Conservation (phyloP, 2,888 invertebrate genomes). For the Graphium colonna region DNA sequence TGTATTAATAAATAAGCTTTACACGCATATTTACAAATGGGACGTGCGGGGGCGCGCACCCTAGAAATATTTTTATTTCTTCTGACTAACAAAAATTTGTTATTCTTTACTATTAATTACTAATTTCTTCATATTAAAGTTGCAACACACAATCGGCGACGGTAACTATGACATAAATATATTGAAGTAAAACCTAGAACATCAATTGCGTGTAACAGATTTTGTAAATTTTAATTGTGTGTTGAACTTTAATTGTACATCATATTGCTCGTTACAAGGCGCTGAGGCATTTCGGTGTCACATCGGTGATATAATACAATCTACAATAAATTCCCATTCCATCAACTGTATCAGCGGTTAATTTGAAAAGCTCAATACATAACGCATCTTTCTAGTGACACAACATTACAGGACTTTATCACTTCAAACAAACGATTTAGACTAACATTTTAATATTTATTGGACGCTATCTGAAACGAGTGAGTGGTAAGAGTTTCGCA, state of each 20-base stretch:
- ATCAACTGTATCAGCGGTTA: constrained; percentile 10
- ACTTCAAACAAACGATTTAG: constrained; percentile 8
- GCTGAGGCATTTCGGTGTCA: constrained; percentile 14
- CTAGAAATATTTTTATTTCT: constrained; percentile 23
- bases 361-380: constrained; percentile 11
- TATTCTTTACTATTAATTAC: constrained; percentile 12
- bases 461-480: constrained; percentile 18
- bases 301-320: not conserved
- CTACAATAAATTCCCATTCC: constrained; percentile 11
- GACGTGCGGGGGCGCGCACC: constrained; percentile 1
- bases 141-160: constrained; percentile 6
- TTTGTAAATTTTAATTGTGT: not conserved
- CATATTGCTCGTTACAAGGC: constrained; percentile 9
- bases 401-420: not conserved
- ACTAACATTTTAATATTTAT: constrained; percentile 6
- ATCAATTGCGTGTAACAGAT: not conserved
- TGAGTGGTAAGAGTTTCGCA: not conserved
- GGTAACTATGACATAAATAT: not conserved
- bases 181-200: not conserved
- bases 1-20: constrained; percentile 22
- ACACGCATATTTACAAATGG: constrained; percentile 22
- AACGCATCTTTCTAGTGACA: not conserved
- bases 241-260: not conserved
- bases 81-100: constrained; percentile 16
- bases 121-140: constrained; percentile 8